Evolutionary conservation across 2,113 vertebrate species (phyloP).

Genomic region (Bufo gargarizans): DNA sequence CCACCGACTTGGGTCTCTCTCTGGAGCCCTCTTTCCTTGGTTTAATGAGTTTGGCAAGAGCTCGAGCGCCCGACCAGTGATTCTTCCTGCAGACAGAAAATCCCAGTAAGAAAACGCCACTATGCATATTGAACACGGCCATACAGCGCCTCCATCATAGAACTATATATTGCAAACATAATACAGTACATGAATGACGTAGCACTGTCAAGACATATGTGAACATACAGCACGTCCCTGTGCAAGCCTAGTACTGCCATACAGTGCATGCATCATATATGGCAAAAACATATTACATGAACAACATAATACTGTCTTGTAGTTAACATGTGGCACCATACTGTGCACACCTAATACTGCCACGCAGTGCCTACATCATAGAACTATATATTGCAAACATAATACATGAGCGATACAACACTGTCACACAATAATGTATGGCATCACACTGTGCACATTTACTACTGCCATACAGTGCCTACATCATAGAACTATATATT

Average conservation of each 20-base stretch:
- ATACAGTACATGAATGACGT: too few species aligned
- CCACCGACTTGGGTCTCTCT: slow-evolving; percentile 69
- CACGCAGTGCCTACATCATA: not conserved
- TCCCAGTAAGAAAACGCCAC: not conserved
- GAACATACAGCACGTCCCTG: too few species aligned
- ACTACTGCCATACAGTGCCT: not conserved
- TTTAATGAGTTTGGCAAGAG: slow-evolving; percentile 91
- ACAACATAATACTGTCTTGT: not conserved
- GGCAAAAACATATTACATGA: too few species aligned
- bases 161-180: too few species aligned
- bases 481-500: too few species aligned
- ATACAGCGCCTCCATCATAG: not conserved
- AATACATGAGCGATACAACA: not conserved
- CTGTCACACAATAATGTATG: too few species aligned
- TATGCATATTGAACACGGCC: not conserved
- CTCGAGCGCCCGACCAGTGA: slow-evolving; percentile 92
- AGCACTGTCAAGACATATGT: too few species aligned
- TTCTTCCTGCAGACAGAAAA: slow-evolving; percentile 78
- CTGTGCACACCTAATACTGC: not conserved
- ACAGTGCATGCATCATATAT: too few species aligned
- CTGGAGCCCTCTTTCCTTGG: slow-evolving; percentile 86
- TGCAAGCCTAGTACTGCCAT: too few species aligned
- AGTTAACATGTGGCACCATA: not conserved
- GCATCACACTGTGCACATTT: not conserved
- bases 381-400: not conserved